Conservation (phyloP, 2,797 vertebrate genomes). For the Spinus olivaceus region DNA sequence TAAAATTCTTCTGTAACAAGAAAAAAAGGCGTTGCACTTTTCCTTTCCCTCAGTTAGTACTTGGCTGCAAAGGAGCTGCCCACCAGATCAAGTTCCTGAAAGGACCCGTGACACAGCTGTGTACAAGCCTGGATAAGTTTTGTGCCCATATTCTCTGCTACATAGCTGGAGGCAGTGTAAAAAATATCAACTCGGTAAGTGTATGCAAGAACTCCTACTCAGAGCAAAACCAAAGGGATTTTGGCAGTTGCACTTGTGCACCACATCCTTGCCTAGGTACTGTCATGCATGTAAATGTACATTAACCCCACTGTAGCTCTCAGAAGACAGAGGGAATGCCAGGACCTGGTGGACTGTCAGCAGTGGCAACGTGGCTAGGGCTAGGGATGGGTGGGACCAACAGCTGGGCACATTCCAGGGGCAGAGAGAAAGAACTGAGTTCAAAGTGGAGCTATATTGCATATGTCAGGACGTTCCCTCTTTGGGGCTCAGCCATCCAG, state of each 20-base stretch:
- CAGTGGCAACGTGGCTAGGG: neutral
- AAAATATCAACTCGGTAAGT: constrained; percentile 45
- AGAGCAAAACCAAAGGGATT: neutral
- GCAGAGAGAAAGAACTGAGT: neutral
- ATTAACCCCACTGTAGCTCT: neutral
- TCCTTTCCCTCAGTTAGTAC: neutral
- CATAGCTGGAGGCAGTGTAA: constrained; percentile 8
- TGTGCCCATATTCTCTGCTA: neutral
- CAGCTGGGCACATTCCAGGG: neutral
- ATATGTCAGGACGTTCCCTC: neutral
- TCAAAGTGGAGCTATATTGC: neutral
- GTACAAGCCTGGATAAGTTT: neutral
- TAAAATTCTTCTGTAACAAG: neutral
- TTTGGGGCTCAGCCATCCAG: neutral
- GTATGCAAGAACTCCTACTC: neutral
- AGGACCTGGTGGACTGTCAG: neutral
- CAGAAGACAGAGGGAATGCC: neutral
- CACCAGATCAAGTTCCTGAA: neutral
- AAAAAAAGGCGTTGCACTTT: neutral
- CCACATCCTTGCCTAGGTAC: neutral
- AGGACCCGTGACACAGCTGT: neutral
- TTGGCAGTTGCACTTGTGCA: neutral
- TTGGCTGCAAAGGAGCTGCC: neutral
- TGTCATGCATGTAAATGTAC: rapidly evolving
- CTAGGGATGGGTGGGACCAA: neutral